Conservation (phyloP, 1,140 invertebrate genomes). For the Elymnias hypermnestra region DNA sequence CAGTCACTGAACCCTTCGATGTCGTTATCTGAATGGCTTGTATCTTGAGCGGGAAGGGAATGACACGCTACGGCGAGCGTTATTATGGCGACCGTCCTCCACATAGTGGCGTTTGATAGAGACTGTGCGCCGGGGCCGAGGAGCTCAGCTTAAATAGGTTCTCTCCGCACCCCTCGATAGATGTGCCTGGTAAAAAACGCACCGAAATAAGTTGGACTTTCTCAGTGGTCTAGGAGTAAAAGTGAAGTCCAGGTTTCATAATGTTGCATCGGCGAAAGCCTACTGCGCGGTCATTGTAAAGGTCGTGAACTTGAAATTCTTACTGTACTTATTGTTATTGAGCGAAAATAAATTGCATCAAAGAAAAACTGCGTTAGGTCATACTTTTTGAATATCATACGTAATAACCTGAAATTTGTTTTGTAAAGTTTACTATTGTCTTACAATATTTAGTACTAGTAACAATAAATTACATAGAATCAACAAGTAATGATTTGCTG, state of each 20-base stretch:
- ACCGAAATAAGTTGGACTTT: constrained; percentile 60
- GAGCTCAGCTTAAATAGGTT: constrained; percentile 45
- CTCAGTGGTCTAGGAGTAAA: constrained; percentile 59
- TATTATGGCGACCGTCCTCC: constrained; percentile 67
- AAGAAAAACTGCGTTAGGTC: too few relatives aligned
- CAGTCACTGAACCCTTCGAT: constrained; percentile 86
- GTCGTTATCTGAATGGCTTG: constrained; percentile 82
- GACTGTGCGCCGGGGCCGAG: constrained; percentile 45
- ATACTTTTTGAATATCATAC: too few relatives aligned
- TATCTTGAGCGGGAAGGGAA: constrained; percentile 83
- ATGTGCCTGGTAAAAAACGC: constrained; percentile 35
- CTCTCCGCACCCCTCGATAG: constrained; percentile 47
- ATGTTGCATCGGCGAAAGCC: constrained; percentile 51
- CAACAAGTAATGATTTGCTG: too few relatives aligned
- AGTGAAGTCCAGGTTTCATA: constrained; percentile 66
- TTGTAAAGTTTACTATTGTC: too few relatives aligned
- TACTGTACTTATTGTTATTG: too few relatives aligned
- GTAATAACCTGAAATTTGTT: too few relatives aligned
- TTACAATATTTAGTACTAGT: too few relatives aligned
- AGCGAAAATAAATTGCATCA: too few relatives aligned
- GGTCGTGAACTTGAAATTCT: constrained; percentile 43
- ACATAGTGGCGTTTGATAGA: constrained; percentile 43
- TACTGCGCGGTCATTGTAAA: constrained; percentile 42
- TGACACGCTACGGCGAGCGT: constrained; percentile 71
- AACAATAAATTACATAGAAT: too few relatives aligned